A percentile compares a stretch with the other conserved stretches of the same genome.
Conservation (phyloP, 2,797 vertebrate genomes). For the Avahi laniger region DNA sequence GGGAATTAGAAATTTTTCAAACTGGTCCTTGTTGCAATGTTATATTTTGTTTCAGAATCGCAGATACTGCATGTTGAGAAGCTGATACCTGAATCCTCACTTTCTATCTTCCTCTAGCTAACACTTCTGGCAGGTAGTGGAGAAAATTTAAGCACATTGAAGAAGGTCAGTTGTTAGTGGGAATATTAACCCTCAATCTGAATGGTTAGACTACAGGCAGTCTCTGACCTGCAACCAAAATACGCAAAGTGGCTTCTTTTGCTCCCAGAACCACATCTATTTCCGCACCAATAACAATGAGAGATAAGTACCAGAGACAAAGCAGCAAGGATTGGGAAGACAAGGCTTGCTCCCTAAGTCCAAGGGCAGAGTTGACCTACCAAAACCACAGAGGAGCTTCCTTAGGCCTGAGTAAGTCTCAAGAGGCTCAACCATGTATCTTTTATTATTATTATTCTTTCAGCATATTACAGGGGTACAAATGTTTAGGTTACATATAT, state of each 20-base stretch:
- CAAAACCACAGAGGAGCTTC: not conserved
- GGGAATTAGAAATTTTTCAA: not conserved
- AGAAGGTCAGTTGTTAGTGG: not conserved
- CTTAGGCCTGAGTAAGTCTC: not conserved
- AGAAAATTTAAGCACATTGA: not conserved
- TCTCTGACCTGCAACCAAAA: not conserved
- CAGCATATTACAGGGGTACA: too few species aligned
- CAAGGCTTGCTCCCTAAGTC: not conserved
- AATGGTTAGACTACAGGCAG: not conserved
- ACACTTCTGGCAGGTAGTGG: not conserved
- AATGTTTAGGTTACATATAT: too few species aligned
- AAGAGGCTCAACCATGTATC: not conserved
- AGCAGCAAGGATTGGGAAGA: not conserved
- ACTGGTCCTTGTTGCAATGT: not conserved
- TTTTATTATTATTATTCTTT: too few species aligned
- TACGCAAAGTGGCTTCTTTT: not conserved
- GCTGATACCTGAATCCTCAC: not conserved
- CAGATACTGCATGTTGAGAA: not conserved
- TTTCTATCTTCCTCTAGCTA: not conserved
- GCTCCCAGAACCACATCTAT: not conserved
- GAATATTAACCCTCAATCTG: not conserved
- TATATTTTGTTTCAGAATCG: not conserved
- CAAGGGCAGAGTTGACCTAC: not conserved
- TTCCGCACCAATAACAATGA: not conserved
- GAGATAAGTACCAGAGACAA: not conserved